Conservation (phyloP, 2,888 invertebrate genomes). For the Ornithoptera priamus region DNA sequence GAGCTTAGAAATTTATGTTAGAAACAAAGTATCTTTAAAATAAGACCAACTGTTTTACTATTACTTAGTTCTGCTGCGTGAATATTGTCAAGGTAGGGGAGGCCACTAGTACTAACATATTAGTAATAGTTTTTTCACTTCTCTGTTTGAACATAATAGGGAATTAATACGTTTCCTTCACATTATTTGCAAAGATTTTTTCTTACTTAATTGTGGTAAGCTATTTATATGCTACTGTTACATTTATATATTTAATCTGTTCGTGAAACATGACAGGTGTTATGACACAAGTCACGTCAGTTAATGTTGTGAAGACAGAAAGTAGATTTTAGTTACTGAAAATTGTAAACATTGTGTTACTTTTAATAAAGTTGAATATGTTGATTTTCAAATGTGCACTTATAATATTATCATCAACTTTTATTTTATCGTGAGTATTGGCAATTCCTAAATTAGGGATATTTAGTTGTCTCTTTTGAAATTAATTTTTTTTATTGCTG, state of each 20-base stretch:
- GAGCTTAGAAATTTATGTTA: too few species aligned
- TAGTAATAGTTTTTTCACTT: too few species aligned
- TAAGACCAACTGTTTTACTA: too few species aligned
- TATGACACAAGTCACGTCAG: conserved; percentile 15
- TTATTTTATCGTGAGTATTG: conserved; percentile 66
- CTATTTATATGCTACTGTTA: neutral
- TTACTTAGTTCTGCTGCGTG: too few species aligned
- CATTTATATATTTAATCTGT: neutral
- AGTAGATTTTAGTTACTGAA: conserved; percentile 12
- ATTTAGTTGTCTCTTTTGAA: neutral
- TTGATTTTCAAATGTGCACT: conserved; percentile 69
- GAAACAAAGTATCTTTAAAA: too few species aligned
- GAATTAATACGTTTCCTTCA: too few species aligned
- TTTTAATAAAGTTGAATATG: conserved; percentile 51
- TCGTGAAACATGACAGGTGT: neutral
- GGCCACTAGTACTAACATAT: too few species aligned
- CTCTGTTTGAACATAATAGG: too few species aligned
- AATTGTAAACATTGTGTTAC: conserved; percentile 10
- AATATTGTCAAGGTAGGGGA: too few species aligned
- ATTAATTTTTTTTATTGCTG: neutral
- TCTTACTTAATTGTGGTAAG: neutral
- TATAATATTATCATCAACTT: conserved; percentile 62
- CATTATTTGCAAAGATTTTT: too few species aligned
- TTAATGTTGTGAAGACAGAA: conserved; percentile 13
- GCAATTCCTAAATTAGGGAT: neutral